Evolutionary conservation across 2,797 vertebrate genomes (phyloP), one percentile per base, ranked within the genome.

Genomic region (Kryptopterus vitreolus): DNA sequence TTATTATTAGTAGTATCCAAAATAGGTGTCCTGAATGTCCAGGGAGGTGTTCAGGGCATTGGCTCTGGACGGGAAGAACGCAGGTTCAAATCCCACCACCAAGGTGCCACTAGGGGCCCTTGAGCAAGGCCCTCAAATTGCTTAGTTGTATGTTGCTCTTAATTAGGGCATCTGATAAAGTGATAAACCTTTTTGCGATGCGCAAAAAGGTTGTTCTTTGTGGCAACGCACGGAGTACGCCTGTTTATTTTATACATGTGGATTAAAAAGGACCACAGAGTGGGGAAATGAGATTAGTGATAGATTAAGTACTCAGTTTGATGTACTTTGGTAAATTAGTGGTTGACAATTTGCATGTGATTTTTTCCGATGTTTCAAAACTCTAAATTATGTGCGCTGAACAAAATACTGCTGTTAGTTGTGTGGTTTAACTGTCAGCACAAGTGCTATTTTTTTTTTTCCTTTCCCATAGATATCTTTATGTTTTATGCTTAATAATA

Each of bases 301-400:
- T 8, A 69, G 15, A 29, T 48, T 68, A 24, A 1, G n/a, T 46
- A 46, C n/a, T 68, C 12, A 24, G 65, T 24, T 46, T 46, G 13
- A 69, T 68, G 65, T 16, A 24, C 63, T 68, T 68, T 38, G 35
- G 35, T 15, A 69, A 69, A 50, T 69, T 50, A 29, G 61, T 62
- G 5, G 18, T 20, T 50, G 24, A 2, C 7, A 35, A 5, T 57
- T 48, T 57, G 33, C 63, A 53, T 16, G 76, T 55, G 15, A 55
- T 26, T 48, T 68, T 11, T 68, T 43, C 8, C 9, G 18, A 9
- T 20, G 8, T 20, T 2, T 6, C 1, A 33, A 33, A 72, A 55
- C 50, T 15, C 2, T 72, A n/a, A 72, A 72, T 55, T 8, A 33
- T 50, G 15, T 50, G 2, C 24, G 11, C 12, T 38, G 22, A 24